Conservation (phyloP, 2,797 vertebrate species). For the Catostomus latipinnis region DNA sequence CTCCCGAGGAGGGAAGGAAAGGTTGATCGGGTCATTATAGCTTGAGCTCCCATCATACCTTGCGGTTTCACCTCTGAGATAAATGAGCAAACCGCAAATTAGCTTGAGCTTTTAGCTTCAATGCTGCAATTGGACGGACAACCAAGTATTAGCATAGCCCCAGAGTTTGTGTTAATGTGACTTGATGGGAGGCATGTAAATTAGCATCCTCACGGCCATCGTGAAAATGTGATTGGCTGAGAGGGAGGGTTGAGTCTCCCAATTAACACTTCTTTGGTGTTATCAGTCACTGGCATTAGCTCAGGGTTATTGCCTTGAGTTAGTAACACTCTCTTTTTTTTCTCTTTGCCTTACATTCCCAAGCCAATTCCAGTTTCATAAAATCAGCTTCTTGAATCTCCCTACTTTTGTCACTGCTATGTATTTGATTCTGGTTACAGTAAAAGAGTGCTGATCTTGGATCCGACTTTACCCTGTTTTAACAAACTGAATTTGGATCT, state of each 20-base stretch:
- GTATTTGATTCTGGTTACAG: slow-evolving; percentile 7
- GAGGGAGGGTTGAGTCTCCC: slow-evolving; percentile 24
- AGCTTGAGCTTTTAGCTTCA: slow-evolving; percentile 32
- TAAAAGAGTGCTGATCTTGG: slow-evolving; percentile 1
- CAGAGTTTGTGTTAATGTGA: slow-evolving; percentile 75
- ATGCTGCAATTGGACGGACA: slow-evolving; percentile 5
- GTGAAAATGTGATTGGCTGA: slow-evolving; percentile 38
- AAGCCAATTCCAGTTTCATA: slow-evolving; percentile 3
- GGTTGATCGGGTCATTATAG: slow-evolving; percentile 76
- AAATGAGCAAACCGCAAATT: slow-evolving; percentile 60
- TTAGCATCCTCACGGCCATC: slow-evolving; percentile 6
- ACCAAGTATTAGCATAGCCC: slow-evolving; percentile 71
- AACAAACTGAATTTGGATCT: background rate
- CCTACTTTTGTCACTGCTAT: slow-evolving; percentile 20
- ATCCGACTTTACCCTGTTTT: slow-evolving; percentile 17
- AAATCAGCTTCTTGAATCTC: slow-evolving; percentile 21
- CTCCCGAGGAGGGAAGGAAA: slow-evolving; percentile 49
- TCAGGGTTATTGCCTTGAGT: slow-evolving; percentile 38
- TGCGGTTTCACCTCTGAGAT: slow-evolving; percentile 73
- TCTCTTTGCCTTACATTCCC: slow-evolving; percentile 5
- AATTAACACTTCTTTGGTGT: slow-evolving; percentile 41
- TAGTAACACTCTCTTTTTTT: slow-evolving; percentile 33
- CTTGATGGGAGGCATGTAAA: slow-evolving; percentile 68
- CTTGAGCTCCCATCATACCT: slow-evolving; percentile 69
- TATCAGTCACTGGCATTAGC: slow-evolving; percentile 33